These are phyloP conservation scores for Drosophila yooni DNA, from an alignment of 2,888 invertebrate genomes.

Conservation along the genomic window DNA sequence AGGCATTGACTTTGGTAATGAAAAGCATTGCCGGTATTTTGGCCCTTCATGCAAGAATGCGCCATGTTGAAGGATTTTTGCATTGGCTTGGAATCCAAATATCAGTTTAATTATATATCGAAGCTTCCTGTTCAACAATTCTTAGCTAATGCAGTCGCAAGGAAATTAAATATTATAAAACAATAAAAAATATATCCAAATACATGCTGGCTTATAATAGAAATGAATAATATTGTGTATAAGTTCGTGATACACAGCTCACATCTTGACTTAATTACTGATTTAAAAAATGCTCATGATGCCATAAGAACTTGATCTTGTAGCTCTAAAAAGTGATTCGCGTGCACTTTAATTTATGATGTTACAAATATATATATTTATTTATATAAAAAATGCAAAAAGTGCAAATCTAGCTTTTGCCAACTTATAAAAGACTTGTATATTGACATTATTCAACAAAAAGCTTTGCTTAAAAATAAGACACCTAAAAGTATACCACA, in stretches of 20 bases:
- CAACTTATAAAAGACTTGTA: neutral
- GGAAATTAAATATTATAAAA: constrained; percentile 39
- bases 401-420: neutral
- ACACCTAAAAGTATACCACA: constrained; percentile 44
- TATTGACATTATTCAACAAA: no score
- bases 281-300: neutral
- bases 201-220: constrained; percentile 11
- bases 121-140: constrained; percentile 11
- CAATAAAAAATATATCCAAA: constrained; percentile 5
- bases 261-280: neutral
- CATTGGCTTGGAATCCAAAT: neutral
- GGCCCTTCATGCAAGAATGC: constrained; percentile 76
- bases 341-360: neutral
- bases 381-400: neutral
- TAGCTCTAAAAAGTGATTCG: no score
- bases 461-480: neutral
- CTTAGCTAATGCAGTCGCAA: constrained; percentile 29
- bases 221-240: neutral
- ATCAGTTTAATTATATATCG: constrained; percentile 20
- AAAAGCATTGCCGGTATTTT: constrained; percentile 37
- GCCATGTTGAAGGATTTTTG: constrained; percentile 52
- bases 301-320: neutral
- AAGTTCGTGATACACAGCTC: no score
- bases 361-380: neutral
- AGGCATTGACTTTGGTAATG: constrained; percentile 73